phyloP scores from a whole-genome alignment of 2,888 invertebrate species.

The Petrolisthes cinctipes region DNA sequence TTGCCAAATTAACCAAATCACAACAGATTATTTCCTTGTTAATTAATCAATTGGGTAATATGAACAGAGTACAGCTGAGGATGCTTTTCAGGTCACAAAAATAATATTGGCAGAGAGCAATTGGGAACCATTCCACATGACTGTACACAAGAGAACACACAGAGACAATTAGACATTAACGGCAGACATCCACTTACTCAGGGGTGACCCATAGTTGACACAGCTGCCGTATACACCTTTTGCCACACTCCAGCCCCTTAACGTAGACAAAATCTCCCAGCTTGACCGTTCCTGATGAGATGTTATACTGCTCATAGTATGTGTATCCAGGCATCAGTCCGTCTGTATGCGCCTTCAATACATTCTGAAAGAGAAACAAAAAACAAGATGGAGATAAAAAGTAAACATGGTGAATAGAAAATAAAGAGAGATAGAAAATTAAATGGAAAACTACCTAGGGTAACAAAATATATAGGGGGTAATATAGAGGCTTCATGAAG shows the following conservation, averaged over 20 bases:
- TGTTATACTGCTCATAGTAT: slow-evolving; percentile 94
- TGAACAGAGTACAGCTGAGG: no score
- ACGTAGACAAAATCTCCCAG: slow-evolving; percentile 96
- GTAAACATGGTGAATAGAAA: background rate
- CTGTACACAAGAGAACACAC: no score
- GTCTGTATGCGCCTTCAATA: slow-evolving; percentile 78
- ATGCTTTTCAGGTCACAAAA: no score
- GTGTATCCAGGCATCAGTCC: slow-evolving; percentile 73
- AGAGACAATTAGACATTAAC: background rate
- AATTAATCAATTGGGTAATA: no score
- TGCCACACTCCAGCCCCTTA: slow-evolving; percentile 84
- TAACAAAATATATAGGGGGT: background rate
- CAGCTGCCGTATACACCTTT: slow-evolving; percentile 92
- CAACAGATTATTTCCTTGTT: no score
- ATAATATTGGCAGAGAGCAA: no score
- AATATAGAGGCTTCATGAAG: background rate
- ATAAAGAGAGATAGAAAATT: slow-evolving; percentile 27
- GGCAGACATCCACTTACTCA: slow-evolving; percentile 76
- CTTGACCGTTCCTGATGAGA: slow-evolving; percentile 85
- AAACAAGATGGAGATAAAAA: slow-evolving; percentile 10
- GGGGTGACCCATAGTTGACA: slow-evolving; percentile 94
- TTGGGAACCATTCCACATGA: no score
- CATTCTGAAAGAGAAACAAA: slow-evolving; percentile 75
- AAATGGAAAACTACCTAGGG: background rate
- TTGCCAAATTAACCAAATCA: no score